Evolutionary conservation across 2,888 invertebrate species (phyloP).

Genomic region (Yponomeuta cagnagella): DNA sequence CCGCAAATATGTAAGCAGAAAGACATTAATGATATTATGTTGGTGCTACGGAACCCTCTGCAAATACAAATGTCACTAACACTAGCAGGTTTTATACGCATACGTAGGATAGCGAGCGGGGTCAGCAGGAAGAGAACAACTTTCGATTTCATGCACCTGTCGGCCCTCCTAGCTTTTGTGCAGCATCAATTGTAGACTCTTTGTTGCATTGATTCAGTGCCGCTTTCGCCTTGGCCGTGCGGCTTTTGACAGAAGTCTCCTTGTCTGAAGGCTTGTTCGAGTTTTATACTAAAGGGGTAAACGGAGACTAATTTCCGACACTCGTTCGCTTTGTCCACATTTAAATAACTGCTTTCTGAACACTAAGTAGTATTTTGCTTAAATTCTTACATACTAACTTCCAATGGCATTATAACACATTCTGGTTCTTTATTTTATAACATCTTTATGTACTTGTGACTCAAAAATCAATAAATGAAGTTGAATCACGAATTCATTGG

Average conservation of each 20-base stretch:
- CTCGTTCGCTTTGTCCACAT: too few species aligned
- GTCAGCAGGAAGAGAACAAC: constrained; percentile 70
- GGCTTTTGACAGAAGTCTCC: neutral
- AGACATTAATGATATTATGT: neutral
- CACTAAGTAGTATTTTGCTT: too few species aligned
- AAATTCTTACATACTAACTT: too few species aligned
- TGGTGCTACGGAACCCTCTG: neutral
- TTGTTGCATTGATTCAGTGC: constrained; percentile 15
- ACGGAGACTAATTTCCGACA: too few species aligned
- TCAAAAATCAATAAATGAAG: too few species aligned
- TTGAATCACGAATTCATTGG: too few species aligned
- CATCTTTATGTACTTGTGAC: too few species aligned
- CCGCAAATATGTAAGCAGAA: neutral
- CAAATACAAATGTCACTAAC: neutral
- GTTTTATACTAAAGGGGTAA: neutral
- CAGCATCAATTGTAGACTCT: constrained; percentile 32
- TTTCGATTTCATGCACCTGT: constrained; percentile 74
- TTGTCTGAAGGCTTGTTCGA: neutral
- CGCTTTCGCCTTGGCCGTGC: neutral
- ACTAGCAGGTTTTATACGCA: neutral
- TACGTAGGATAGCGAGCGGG: constrained; percentile 6
- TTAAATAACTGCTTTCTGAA: too few species aligned
- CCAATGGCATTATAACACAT: too few species aligned
- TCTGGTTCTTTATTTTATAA: too few species aligned
- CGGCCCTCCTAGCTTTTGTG: constrained; percentile 52